Percentiles rank a stretch among this genome's conserved stretches.
Conservation (phyloP, 2,113 vertebrate species). For the Irena cyanogastra region DNA sequence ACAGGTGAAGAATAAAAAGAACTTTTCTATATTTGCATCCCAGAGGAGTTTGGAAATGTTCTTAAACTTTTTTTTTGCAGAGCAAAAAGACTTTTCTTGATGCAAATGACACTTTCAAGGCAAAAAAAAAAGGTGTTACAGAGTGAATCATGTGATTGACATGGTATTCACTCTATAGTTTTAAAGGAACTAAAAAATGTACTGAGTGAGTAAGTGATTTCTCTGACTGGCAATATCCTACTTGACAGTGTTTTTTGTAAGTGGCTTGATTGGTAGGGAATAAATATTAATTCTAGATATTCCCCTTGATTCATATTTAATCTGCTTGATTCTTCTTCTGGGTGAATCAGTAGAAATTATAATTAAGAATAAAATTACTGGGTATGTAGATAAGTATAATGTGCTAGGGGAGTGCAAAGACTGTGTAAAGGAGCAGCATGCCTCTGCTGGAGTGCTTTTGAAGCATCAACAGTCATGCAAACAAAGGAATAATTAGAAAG, state of each 20-base stretch:
- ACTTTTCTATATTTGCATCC: background rate
- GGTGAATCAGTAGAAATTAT: background rate
- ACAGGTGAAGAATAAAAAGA: background rate
- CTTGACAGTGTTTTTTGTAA: background rate
- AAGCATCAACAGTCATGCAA: background rate
- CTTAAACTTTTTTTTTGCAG: background rate
- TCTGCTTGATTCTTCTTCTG: background rate
- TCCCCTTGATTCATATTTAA: background rate
- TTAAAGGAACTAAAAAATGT: background rate
- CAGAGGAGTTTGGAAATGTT: background rate
- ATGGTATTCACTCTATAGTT: background rate
- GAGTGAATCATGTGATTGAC: background rate
- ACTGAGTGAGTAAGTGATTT: background rate
- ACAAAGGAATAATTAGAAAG: background rate
- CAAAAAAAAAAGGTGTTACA: background rate
- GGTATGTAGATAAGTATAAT: background rate
- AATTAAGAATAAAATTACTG: background rate
- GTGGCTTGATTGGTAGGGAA: background rate
- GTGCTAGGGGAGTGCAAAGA: background rate
- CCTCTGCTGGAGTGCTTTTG: background rate
- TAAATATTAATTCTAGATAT: background rate
- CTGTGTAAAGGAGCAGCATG: background rate
- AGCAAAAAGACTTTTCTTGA: background rate
- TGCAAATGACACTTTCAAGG: background rate
- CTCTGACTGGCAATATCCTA: background rate